Evolutionary conservation across 1,140 invertebrate genomes (phyloP).

Genomic region (Penaeus chinensis): DNA sequence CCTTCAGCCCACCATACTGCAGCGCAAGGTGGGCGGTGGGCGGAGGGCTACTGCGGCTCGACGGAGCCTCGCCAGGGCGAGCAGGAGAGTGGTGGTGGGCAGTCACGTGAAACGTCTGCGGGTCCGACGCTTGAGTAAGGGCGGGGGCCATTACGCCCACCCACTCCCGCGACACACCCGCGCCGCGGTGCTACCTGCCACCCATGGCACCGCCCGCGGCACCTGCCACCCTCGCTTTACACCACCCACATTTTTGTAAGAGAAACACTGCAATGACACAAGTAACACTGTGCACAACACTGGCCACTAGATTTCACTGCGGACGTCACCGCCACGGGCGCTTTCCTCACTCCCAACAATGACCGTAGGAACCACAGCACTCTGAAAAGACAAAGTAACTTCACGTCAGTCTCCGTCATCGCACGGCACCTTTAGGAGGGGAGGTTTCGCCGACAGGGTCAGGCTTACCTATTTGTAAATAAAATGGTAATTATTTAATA

Average conservation of each 20-base stretch:
- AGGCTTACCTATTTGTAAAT: too few species aligned
- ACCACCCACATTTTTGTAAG: conserved; percentile 16
- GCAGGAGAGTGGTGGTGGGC: conserved; percentile 41
- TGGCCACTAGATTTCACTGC: conserved; percentile 4
- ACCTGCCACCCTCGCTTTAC: conserved; percentile 39
- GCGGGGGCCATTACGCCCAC: conserved; percentile 80
- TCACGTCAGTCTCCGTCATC: too few species aligned
- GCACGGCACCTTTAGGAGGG: too few species aligned
- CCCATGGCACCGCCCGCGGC: conserved; percentile 36
- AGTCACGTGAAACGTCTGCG: conserved; percentile 71
- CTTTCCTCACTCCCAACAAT: conserved; percentile 20
- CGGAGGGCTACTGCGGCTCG: conserved; percentile 36
- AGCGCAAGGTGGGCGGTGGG: conserved; percentile 50
- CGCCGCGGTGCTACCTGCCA: conserved; percentile 66
- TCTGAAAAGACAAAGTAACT: neutral
- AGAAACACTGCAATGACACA: conserved; percentile 3
- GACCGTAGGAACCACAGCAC: neutral
- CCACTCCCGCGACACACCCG: conserved; percentile 68
- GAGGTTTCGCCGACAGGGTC: too few species aligned
- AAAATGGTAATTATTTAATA: too few species aligned
- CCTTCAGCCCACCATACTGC: conserved; percentile 60
- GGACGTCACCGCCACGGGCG: neutral
- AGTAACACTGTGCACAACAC: conserved; percentile 35
- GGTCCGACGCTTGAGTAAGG: conserved; percentile 75
- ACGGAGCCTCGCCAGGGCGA: conserved; percentile 34